Evolutionary conservation across 2,797 vertebrate species (phyloP).

Genomic region (Cyprinella venusta): DNA sequence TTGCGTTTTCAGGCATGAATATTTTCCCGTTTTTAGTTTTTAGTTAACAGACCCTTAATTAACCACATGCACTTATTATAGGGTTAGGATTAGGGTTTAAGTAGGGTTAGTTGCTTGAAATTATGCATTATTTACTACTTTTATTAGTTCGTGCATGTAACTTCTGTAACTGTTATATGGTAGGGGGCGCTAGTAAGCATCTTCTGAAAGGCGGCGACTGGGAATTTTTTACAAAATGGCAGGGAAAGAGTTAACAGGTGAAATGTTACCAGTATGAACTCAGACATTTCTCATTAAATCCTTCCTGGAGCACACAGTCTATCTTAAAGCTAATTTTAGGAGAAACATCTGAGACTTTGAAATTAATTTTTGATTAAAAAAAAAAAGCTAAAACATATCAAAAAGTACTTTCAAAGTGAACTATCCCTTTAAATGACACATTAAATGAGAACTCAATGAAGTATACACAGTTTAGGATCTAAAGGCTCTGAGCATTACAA

Average conservation of each 20-base stretch:
- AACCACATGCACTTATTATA: not conserved
- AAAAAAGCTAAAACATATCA: no score
- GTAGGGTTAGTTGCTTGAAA: not conserved
- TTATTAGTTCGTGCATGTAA: not conserved
- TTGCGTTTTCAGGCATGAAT: no score
- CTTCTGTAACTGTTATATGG: no score
- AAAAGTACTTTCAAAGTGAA: no score
- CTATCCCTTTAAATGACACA: not conserved
- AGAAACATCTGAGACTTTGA: not conserved
- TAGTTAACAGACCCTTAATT: not conserved
- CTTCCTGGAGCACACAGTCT: no score
- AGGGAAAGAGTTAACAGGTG: no score
- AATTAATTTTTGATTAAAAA: no score
- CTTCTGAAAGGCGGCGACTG: not conserved
- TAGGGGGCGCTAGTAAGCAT: no score
- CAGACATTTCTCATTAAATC: no score
- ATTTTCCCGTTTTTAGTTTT: not conserved
- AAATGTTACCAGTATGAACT: not conserved
- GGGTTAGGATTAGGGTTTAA: not conserved
- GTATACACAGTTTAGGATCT: not conserved
- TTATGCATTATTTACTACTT: not conserved
- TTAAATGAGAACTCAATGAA: not conserved
- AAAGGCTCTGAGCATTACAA: not conserved
- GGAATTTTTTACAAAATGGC: not conserved
- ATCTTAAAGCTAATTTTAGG: not conserved